phyloP scores from a whole-genome alignment of 1,140 invertebrate species.

The Ephestia elutella region DNA sequence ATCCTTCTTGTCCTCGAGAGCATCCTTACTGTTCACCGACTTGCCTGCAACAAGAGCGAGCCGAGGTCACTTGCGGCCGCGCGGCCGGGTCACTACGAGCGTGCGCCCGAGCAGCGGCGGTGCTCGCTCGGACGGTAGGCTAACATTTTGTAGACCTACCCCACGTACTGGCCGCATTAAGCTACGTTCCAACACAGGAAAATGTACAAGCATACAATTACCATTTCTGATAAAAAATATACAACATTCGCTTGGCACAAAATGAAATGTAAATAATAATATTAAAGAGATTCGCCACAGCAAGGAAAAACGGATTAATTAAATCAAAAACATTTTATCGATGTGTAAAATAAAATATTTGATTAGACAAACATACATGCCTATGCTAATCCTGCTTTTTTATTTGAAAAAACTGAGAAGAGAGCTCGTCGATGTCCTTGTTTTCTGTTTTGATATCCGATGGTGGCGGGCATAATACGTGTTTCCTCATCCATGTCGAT shows the following conservation, averaged over 20 bases:
- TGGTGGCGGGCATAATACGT: too few relatives aligned
- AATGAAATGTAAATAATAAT: neutral
- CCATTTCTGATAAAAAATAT: neutral
- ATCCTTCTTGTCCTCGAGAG: constrained; percentile 86
- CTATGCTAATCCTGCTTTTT: too few relatives aligned
- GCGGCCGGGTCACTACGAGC: constrained; percentile 12
- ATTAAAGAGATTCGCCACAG: constrained; percentile 3
- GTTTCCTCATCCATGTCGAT: too few relatives aligned
- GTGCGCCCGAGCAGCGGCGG: constrained; percentile 20
- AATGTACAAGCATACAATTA: neutral
- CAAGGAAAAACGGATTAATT: constrained; percentile 9
- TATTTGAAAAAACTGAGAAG: too few relatives aligned
- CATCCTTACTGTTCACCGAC: constrained; percentile 78
- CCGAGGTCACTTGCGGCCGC: constrained; percentile 39
- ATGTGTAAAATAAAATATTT: neutral
- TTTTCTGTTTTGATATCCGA: too few relatives aligned
- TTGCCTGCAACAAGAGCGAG: constrained; percentile 75
- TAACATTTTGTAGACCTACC: neutral
- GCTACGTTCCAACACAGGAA: too few relatives aligned
- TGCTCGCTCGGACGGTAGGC: constrained; percentile 11
- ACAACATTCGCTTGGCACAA: neutral
- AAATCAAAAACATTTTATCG: neutral
- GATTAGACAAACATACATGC: neutral
- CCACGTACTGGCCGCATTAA: too few relatives aligned
- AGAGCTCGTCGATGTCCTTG: too few relatives aligned